These are phyloP conservation scores for Scylla paramamosain DNA, from an alignment of 1,140 invertebrate species.

Conservation along the genomic window DNA sequence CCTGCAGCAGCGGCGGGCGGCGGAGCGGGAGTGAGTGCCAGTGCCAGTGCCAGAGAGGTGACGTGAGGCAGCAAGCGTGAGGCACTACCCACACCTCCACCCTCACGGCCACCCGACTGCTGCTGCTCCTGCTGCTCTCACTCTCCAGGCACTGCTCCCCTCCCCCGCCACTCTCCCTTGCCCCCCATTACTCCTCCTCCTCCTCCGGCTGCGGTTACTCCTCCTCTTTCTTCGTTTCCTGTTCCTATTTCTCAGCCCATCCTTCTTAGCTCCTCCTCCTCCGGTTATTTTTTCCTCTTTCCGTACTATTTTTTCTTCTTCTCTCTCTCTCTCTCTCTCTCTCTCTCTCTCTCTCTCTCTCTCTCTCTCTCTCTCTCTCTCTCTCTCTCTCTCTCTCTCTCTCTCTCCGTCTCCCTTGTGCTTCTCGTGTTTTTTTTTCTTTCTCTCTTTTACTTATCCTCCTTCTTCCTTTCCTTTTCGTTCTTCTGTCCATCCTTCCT, in stretches of 20 bases:
- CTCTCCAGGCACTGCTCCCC: neutral
- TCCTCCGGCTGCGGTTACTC: too few species aligned
- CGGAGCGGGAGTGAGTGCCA: conserved; percentile 3
- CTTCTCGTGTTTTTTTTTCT: too few species aligned
- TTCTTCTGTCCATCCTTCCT: neutral
- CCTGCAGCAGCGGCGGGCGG: neutral
- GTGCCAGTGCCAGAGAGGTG: neutral
- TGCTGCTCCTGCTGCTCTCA: too few species aligned
- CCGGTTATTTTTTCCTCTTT: neutral
- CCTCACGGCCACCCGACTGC: neutral
- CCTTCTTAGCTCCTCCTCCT: neutral
- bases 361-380: neutral
- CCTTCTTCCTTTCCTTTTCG: neutral
- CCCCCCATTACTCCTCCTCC: too few species aligned
- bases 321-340: neutral
- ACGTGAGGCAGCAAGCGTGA: neutral
- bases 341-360: neutral
- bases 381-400: neutral
- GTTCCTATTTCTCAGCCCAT: neutral
- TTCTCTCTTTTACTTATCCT: too few species aligned
- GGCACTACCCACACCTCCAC: conserved; percentile 13
- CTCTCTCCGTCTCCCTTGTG: too few species aligned
- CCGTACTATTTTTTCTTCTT: neutral
- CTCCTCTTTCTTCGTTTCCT: neutral
- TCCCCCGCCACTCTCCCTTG: neutral